phyloP scores from a whole-genome alignment of 1,140 invertebrate species.

The Drosophila santomea region DNA sequence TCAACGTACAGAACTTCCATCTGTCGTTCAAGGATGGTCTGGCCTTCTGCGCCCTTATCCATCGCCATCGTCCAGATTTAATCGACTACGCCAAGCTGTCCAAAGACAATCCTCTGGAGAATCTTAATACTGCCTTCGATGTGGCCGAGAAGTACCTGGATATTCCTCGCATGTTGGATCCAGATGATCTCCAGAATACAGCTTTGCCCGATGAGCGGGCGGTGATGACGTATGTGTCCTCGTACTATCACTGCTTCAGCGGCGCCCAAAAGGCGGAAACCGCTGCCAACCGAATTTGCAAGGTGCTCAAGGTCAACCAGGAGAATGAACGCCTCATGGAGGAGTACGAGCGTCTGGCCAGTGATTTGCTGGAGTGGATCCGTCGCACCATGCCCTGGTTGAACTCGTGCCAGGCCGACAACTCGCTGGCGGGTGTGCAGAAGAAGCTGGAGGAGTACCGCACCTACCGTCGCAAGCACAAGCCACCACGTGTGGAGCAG shows the following conservation, averaged over 20 bases:
- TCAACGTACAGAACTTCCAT: slow-evolving; percentile 99
- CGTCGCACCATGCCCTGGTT: slow-evolving; percentile 98
- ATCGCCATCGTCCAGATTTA: slow-evolving; percentile 99
- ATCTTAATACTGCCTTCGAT: slow-evolving; percentile 99
- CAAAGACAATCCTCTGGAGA: slow-evolving; percentile 99
- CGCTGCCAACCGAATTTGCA: slow-evolving; percentile 99
- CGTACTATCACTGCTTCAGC: slow-evolving; percentile 99
- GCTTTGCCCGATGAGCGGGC: slow-evolving; percentile 99
- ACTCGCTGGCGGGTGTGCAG: slow-evolving; percentile 97
- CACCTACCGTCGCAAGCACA: slow-evolving; percentile 98
- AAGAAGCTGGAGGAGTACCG: slow-evolving; percentile 99
- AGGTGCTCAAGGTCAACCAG: slow-evolving; percentile 99
- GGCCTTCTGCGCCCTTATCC: slow-evolving; percentile 99
- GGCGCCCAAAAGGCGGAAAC: slow-evolving; percentile 99
- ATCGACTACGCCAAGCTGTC: slow-evolving; percentile 99
- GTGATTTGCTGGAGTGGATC: slow-evolving; percentile 99
- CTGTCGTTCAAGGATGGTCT: slow-evolving; percentile 97
- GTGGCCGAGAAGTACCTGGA: slow-evolving; percentile 99
- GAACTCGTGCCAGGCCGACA: slow-evolving; percentile 98
- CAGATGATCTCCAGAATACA: slow-evolving; percentile 99
- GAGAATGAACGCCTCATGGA: slow-evolving; percentile 99
- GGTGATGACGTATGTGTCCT: slow-evolving; percentile 99
- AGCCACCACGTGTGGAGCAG: slow-evolving; percentile 99
- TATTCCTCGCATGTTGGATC: slow-evolving; percentile 99
- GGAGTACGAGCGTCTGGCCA: slow-evolving; percentile 98